Percentiles rank a stretch among this genome's conserved stretches.
phyloP scores from a whole-genome alignment of 2,888 invertebrate species.

The Gerris lacustris region DNA sequence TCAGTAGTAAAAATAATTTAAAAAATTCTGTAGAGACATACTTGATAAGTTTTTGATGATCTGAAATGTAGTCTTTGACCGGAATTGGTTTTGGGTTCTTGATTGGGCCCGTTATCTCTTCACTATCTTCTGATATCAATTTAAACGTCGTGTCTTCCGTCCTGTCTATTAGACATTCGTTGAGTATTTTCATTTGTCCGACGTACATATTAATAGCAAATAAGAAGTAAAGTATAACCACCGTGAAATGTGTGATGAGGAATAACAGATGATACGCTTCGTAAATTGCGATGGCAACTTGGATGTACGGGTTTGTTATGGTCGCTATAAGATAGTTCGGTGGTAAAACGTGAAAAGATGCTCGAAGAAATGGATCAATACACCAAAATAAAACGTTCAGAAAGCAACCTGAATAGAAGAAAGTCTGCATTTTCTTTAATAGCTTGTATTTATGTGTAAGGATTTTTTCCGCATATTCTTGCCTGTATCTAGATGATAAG shows the following conservation, averaged over 20 bases:
- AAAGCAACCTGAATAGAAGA: background rate
- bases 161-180: background rate
- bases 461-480: background rate
- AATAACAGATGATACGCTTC: background rate
- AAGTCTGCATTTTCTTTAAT: background rate
- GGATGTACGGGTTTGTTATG: background rate
- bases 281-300: background rate
- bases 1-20: no score
- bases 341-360: background rate
- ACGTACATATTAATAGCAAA: background rate
- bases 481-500: background rate
- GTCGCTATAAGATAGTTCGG: background rate
- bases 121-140: background rate
- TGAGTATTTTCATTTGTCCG: background rate
- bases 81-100: no score
- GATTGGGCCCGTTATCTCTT: background rate
- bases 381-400: background rate
- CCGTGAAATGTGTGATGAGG: background rate
- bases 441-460: background rate
- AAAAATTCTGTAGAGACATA: background rate
- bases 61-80: background rate
- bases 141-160: background rate
- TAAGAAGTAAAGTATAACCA: background rate
- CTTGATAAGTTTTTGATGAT: background rate
- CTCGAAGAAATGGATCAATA: background rate